A percentile compares a stretch with the other conserved stretches of the same genome.
Evolutionary conservation across 2,888 invertebrate genomes (phyloP).

Genomic region (Acanthosepion pharaonis): DNA sequence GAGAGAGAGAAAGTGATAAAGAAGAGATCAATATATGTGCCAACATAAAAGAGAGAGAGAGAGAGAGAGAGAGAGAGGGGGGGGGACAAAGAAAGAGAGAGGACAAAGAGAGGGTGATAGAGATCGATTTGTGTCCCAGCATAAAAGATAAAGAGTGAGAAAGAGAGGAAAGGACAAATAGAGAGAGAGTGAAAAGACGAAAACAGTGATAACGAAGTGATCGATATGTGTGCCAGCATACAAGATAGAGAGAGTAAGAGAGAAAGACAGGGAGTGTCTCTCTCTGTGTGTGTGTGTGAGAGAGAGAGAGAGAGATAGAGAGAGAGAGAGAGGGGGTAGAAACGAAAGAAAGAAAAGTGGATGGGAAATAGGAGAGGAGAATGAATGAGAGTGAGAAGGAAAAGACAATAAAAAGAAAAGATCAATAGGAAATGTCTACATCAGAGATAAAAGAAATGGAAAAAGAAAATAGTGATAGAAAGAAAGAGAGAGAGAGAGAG

Average conservation of each 20-base stretch:
- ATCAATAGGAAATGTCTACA: too few species aligned
- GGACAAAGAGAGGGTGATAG: not conserved
- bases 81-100: not conserved
- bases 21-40: too few species aligned
- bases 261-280: not conserved
- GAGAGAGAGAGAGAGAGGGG: not conserved
- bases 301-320: not conserved
- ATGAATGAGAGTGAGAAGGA: too few species aligned
- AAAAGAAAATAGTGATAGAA: not conserved
- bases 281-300: not conserved
- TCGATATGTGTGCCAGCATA: too few species aligned
- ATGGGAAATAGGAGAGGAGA: too few species aligned
- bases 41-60: too few species aligned
- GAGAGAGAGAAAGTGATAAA: too few species aligned
- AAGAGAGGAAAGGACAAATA: not conserved
- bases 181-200: not conserved
- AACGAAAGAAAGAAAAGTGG: not conserved
- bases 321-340: not conserved
- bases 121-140: too few species aligned
- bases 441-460: too few species aligned
- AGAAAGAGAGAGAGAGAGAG: not conserved
- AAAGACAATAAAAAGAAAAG: too few species aligned
- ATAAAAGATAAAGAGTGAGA: not conserved
- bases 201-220: not conserved
- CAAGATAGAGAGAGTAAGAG: not conserved